Conservation (phyloP, 2,113 vertebrate genomes). For the Gambusia holbrooki region DNA sequence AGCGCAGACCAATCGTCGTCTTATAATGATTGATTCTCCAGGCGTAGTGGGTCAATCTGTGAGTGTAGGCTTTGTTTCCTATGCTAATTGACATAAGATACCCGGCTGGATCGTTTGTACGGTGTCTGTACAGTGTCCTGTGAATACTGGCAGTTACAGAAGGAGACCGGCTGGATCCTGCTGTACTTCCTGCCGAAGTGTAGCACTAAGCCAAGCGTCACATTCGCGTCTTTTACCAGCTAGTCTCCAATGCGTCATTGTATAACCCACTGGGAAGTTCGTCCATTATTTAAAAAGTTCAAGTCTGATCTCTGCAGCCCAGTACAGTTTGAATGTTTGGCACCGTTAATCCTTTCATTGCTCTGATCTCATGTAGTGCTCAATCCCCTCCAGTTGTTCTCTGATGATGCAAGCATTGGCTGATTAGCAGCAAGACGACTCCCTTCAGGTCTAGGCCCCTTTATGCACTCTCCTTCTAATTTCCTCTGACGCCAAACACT, state of each 20-base stretch:
- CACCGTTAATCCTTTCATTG: slow-evolving; percentile 7
- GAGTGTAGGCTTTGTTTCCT: slow-evolving; percentile 5
- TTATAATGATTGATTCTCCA: not conserved
- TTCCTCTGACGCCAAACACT: slow-evolving; percentile 12
- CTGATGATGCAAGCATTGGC: slow-evolving; percentile 46
- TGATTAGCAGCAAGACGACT: slow-evolving; percentile 34
- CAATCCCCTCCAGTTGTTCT: slow-evolving; percentile 8
- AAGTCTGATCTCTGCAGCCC: slow-evolving; percentile 6
- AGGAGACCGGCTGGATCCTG: slow-evolving; percentile 25
- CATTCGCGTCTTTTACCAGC: slow-evolving; percentile 13
- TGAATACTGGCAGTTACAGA: slow-evolving; percentile 57
- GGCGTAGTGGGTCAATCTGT: slow-evolving; percentile 11
- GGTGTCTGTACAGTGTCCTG: slow-evolving; percentile 8
- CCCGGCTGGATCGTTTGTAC: slow-evolving; percentile 24
- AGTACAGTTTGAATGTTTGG: not conserved
- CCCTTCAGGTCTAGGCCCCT: not conserved
- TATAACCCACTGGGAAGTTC: not conserved
- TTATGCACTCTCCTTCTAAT: not conserved
- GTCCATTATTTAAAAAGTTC: slow-evolving; percentile 3
- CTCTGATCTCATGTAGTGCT: slow-evolving; percentile 6
- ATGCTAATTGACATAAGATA: slow-evolving; percentile 22
- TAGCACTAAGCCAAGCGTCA: slow-evolving; percentile 12
- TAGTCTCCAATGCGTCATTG: not conserved
- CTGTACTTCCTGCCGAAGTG: slow-evolving; percentile 56
- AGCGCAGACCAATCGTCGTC: not conserved